Evolutionary conservation across 2,888 invertebrate species (phyloP), one percentile per base, ranked within the genome.

Genomic region (Coelinius sp.): DNA sequence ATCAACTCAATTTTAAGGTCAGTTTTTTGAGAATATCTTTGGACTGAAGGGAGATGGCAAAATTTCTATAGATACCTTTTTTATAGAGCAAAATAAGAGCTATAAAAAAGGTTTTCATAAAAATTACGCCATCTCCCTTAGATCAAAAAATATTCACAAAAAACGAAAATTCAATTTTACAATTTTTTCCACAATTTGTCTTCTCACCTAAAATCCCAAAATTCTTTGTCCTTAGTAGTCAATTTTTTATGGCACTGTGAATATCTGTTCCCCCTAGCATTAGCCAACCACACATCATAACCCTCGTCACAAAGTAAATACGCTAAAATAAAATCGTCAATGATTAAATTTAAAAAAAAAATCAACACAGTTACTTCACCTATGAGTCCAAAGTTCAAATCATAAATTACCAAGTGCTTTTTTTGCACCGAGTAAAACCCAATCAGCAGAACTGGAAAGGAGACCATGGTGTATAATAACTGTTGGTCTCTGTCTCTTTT

Each of bases 141-240:
- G n/a, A n/a, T n/a, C n/a, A n/a, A n/a, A n/a, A n/a, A n/a, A n/a
- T n/a, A n/a, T n/a, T n/a, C n/a, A n/a, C n/a, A n/a, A n/a, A 65
- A 49, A 49, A 49, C 17, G 8, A 20, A 17, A 3, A 22, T 17
- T 8, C 3, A 3, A 22, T 17, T 8, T 1, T 49, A 14, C 0
- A 64, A 49, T 49, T 24, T 22, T 65, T 44, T 20, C 31, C n/a
- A n/a, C n/a, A n/a, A n/a, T n/a, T n/a, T n/a, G n/a, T n/a, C 31
- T 52, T 17, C 25, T 76, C 75, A 86, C 88, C 88, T 87, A 49
- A 88, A 88, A 68, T 88, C 77, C 88, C 88, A 88, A 77, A 86
- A 88, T 68, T 87, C 84, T 77, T 73, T 83, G 31, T 87, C 84
- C 68, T 81, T 83, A 3, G 78, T 82, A 1, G 84, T 84, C 68